Percentiles rank a stretch among this genome's conserved stretches.
Evolutionary conservation across 2,797 vertebrate genomes (phyloP).

Genomic region (Micrastur ruficollis): DNA sequence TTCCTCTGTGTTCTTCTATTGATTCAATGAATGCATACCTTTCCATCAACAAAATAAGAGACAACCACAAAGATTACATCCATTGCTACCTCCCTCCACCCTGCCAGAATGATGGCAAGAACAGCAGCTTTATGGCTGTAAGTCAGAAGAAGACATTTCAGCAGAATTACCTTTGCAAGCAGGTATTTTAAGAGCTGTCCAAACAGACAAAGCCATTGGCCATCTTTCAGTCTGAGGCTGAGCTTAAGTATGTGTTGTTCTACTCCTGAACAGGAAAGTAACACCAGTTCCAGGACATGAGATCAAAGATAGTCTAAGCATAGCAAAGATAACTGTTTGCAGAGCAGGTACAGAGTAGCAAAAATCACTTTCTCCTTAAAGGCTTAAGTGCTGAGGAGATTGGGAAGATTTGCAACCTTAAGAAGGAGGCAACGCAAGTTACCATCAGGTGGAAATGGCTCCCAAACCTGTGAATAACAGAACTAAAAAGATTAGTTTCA

Average conservation of each 20-base stretch:
- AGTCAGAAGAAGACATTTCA: not conserved
- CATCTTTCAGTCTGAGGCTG: not conserved
- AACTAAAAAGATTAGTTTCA: not conserved
- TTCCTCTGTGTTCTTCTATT: not conserved
- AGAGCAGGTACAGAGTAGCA: not conserved
- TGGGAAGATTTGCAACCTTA: not conserved
- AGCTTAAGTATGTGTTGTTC: not conserved
- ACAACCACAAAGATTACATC: not conserved
- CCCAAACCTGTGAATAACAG: not conserved
- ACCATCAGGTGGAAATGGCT: not conserved
- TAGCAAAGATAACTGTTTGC: not conserved
- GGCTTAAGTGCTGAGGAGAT: not conserved
- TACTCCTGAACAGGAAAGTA: not conserved
- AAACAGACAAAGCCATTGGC: not conserved
- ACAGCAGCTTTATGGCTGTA: not conserved
- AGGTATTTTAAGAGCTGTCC: not conserved
- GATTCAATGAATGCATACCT: not conserved
- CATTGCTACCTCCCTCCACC: not conserved
- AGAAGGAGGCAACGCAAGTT: not conserved
- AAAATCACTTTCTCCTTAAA: not conserved
- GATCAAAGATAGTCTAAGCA: not conserved
- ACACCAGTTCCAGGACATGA: not conserved
- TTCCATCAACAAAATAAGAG: not conserved
- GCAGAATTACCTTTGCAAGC: not conserved
- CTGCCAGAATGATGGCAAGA: not conserved